These are phyloP conservation scores for Champsocephalus gunnari DNA, from an alignment of 2,797 vertebrate genomes.

Conservation along the genomic window DNA sequence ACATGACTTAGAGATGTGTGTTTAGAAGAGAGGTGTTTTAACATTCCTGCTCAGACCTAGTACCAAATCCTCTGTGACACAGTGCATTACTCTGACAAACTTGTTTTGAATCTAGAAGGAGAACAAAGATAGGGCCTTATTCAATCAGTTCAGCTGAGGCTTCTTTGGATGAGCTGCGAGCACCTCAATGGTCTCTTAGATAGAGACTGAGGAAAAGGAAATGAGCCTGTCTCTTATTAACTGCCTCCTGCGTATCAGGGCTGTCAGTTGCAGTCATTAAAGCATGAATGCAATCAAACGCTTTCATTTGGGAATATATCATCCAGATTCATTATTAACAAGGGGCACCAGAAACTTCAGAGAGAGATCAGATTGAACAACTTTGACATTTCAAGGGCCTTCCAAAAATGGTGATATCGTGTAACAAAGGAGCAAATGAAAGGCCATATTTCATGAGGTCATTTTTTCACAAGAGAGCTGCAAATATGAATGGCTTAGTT, in stretches of 20 bases:
- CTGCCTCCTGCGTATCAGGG: slow-evolving; percentile 50
- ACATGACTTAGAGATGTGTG: slow-evolving; percentile 31
- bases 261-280: slow-evolving; percentile 61
- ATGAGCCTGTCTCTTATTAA: slow-evolving; percentile 64
- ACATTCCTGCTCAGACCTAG: slow-evolving; percentile 15
- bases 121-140: slow-evolving; percentile 28
- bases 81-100: slow-evolving; percentile 32
- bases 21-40: slow-evolving; percentile 27
- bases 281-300: slow-evolving; percentile 54
- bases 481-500: background rate
- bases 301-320: slow-evolving; percentile 47
- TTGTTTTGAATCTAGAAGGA: slow-evolving; percentile 41
- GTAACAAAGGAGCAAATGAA: background rate
- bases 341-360: slow-evolving; percentile 13
- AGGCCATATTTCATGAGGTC: background rate
- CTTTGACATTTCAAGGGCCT: background rate
- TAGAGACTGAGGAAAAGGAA: slow-evolving; percentile 45
- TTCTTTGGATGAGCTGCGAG: slow-evolving; percentile 39
- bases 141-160: slow-evolving; percentile 44
- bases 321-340: slow-evolving; percentile 38
- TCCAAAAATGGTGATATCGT: background rate
- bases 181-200: slow-evolving; percentile 45
- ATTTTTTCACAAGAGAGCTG: background rate
- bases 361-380: slow-evolving; percentile 25
- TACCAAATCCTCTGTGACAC: slow-evolving; percentile 24